Conservation (phyloP, 1,140 invertebrate genomes). For the Pissodes strobi region DNA sequence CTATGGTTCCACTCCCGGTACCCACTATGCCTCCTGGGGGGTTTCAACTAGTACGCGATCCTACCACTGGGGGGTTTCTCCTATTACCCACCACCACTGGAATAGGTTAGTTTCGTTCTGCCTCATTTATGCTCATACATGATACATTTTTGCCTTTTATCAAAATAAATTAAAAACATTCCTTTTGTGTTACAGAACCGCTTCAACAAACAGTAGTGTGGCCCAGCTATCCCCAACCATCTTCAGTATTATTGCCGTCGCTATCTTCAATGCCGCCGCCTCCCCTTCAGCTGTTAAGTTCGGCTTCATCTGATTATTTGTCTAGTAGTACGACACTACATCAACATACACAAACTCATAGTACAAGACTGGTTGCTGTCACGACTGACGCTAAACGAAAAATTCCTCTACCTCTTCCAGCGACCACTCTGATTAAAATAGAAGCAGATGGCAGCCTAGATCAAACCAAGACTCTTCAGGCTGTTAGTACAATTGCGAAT, state of each 20-base stretch:
- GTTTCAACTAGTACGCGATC: conserved; percentile 81
- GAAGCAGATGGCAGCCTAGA: conserved; percentile 64
- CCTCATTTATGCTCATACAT: too few relatives aligned
- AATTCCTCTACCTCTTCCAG: conserved; percentile 64
- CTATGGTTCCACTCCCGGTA: conserved; percentile 69
- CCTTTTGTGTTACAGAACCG: conserved; percentile 66
- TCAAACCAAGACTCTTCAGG: conserved; percentile 64
- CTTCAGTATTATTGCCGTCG: conserved; percentile 63
- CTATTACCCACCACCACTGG: conserved; percentile 71
- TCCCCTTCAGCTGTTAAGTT: conserved; percentile 65
- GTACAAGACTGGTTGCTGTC: conserved; percentile 62
- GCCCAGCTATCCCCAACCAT: conserved; percentile 67
- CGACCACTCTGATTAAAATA: conserved; percentile 67
- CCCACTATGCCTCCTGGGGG: conserved; percentile 67
- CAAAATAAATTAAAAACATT: not conserved
- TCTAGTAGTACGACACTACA: conserved; percentile 59
- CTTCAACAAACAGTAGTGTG: conserved; percentile 76
- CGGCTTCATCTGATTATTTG: conserved; percentile 59
- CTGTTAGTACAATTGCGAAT: conserved; percentile 59
- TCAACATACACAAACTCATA: conserved; percentile 65
- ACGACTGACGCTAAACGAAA: conserved; percentile 64
- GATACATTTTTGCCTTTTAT: not conserved
- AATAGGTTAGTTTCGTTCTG: conserved; percentile 60
- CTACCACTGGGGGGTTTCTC: conserved; percentile 76
- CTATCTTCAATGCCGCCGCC: conserved; percentile 60